Base-by-base conservation (phyloP, 2,797 vertebrate genomes). In the Hoplostethus mediterraneus region DNA sequence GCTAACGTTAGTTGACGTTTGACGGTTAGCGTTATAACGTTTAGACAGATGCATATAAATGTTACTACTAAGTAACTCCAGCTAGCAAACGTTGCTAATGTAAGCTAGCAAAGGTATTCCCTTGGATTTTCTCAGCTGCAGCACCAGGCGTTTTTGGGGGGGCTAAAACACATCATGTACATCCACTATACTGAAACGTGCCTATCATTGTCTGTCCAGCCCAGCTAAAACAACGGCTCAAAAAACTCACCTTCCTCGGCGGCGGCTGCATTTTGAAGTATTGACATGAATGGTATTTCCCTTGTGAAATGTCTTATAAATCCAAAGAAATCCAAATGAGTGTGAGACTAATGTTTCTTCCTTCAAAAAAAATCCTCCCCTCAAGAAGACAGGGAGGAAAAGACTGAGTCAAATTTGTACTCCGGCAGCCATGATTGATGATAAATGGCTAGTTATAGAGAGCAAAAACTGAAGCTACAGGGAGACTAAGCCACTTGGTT, bases 191-290 rank as follows among this genome's bases (percentile, higher is more conserved):
- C 69, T 48, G 72, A 79, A 74, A 63, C 60, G 66, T 64, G 60
- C 54, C 47, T 73, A 86, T 88, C 85, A 84, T 78, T 85, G 87
- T 88, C 66, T 68, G 47, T 21, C 10, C 69, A 59, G 67, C 16
- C 21, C 65, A n/a, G 72, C 59, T 71, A 36, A 68, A 79, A 90
- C 82, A 90, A 89, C 83, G 82, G 75, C 57, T 58, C 69, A 54
- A 68, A 74, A 63, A 87, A 88, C 95, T 95, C 94, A 98, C 97
- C 97, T 97, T 98, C 95, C 97, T 96, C 95, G 97, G 97, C 92
- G 97, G 97, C 83, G 97, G 97, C 96, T 98, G 97, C 97, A 98
- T 98, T 92, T 93, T 96, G 96, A 89, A 93, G 93, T 90, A 89
- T 94, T 92, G 93, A 94, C 92, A 93, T 94, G 94, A 92, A 95